Base-by-base conservation (phyloP, 2,888 invertebrate species). In the Agelastica alni region DNA sequence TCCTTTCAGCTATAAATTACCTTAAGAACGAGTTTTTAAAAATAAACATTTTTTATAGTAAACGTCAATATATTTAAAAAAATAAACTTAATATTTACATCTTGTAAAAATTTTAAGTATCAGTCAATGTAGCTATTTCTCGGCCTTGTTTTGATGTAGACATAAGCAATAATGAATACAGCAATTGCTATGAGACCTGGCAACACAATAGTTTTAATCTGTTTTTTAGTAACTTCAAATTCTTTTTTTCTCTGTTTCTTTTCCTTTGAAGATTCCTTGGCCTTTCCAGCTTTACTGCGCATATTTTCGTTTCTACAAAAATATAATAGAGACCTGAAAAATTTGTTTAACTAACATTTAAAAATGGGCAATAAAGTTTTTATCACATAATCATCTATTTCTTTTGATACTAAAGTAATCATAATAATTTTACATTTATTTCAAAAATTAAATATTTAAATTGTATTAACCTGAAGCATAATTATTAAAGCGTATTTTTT, bases 201-300 rank as follows among this genome's bases (percentile, higher is more conserved):
- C 64, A 90, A 75, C 55, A 88, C 93, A 54, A 91, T 78, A 1
- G 89, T 90, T 70, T 86, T 85, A n/a, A 89, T 81, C 61, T 89
- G 87, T 70, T 86, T 86, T 67, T 91, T 87, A 71, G 85, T 87
- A 74, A 88, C 87, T 5, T 87, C 80, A 69, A 91, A 93, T 62
- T 93, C 93, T 76, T 89, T 86, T 77, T 89, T 91, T 26, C 93
- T 84, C 70, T 92, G 90, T 67, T 88, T 87, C 72, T 89, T 91
- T 75, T 93, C 92, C 72, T 86, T 87, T 7, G 87, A 87, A 0
- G 88, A 88, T 78, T 93, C 91, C 78, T 92, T 93, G 37, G 85
- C 85, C 72, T 85, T 86, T 43, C 91, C 91, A 13, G 64, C 62
- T 71, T 90, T 91, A 72, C 90, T 89, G 62, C 89, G 84, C 91